A percentile compares a stretch with the other conserved stretches of the same genome.
Evolutionary conservation across 2,888 invertebrate genomes (phyloP).

Genomic region (Notodromas monacha): DNA sequence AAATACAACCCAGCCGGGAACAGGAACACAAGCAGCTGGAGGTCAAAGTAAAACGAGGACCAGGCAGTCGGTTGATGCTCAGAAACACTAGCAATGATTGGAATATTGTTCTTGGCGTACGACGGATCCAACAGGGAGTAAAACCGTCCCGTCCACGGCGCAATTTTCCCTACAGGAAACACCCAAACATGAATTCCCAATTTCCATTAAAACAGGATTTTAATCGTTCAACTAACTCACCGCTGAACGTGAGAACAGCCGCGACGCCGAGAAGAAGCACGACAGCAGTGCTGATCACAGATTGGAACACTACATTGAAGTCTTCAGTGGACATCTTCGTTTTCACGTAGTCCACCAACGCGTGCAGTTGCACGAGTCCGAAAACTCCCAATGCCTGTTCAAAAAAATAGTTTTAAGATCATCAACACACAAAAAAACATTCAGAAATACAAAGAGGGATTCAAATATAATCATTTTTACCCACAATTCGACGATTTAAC

Average conservation of each 20-base stretch:
- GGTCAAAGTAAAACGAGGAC: conserved; percentile 92
- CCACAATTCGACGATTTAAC: no score
- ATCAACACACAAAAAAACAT: no score
- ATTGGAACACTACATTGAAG: conserved; percentile 47
- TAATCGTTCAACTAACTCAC: conserved; percentile 17
- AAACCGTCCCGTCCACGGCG: conserved; percentile 91
- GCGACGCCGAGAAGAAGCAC: conserved; percentile 29
- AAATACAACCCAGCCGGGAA: conserved; percentile 90
- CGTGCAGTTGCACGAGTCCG: conserved; percentile 76
- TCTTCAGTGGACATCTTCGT: conserved; percentile 46
- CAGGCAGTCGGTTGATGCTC: conserved; percentile 97
- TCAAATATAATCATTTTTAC: no score
- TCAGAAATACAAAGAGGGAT: no score
- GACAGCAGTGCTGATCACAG: conserved; percentile 28
- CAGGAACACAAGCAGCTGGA: conserved; percentile 73
- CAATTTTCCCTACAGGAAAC: conserved; percentile 35
- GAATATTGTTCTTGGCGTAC: conserved; percentile 93
- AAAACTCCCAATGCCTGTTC: conserved; percentile 93
- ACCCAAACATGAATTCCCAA: conserved; percentile 5
- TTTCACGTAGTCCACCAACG: conserved; percentile 62
- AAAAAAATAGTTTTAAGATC: no score
- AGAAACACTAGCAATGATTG: conserved; percentile 83
- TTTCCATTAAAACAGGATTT: conserved; percentile 5
- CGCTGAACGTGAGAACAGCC: conserved; percentile 44
- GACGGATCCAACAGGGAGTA: conserved; percentile 83